A percentile compares a stretch with the other conserved stretches of the same genome.
Conservation (phyloP, 2,113 vertebrate species). For the Antechinus flavipes region DNA sequence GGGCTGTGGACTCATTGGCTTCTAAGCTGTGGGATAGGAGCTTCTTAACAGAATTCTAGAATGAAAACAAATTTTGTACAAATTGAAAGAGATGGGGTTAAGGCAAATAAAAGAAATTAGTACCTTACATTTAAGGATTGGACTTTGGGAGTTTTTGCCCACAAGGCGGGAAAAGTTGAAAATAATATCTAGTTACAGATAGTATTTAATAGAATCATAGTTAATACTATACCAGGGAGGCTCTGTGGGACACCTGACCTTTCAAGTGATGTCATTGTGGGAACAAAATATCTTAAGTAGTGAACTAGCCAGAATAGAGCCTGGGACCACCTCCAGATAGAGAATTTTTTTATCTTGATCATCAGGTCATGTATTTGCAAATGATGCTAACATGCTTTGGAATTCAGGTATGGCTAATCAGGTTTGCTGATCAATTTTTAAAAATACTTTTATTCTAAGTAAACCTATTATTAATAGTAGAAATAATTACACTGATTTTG, state of each 20-base stretch:
- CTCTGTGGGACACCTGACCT: not conserved
- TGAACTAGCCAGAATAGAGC: not conserved
- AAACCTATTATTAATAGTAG: not conserved
- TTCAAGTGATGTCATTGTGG: not conserved
- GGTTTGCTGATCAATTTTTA: not conserved
- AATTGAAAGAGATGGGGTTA: not conserved
- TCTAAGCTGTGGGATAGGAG: not conserved
- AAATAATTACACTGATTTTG: not conserved
- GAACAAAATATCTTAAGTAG: not conserved
- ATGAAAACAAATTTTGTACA: not conserved
- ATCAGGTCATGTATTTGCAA: not conserved
- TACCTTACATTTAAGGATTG: not conserved
- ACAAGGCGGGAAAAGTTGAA: not conserved
- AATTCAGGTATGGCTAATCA: not conserved
- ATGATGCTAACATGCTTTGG: not conserved
- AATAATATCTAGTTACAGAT: not conserved
- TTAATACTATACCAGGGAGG: not conserved
- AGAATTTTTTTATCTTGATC: not conserved
- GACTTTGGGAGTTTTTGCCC: not conserved
- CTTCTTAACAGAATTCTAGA: not conserved
- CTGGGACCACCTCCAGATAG: not conserved
- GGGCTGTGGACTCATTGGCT: not conserved
- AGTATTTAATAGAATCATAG: not conserved
- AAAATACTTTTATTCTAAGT: not conserved
- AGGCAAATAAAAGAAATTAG: not conserved